Evolutionary conservation across 2,888 invertebrate species (phyloP).

Genomic region (Gortyna flavago): DNA sequence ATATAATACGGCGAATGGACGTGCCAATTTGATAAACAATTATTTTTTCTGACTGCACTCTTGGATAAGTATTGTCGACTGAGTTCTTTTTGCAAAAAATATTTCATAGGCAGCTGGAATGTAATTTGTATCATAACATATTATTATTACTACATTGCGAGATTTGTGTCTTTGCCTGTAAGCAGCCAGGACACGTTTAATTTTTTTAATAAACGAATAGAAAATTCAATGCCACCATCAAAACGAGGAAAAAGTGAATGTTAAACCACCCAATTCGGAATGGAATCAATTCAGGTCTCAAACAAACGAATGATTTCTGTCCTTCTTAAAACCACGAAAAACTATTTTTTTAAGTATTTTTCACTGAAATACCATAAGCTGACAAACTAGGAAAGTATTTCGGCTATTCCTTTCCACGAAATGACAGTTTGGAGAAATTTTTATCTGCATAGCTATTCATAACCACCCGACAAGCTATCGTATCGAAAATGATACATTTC

Average conservation of each 20-base stretch:
- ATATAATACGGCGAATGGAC: no score
- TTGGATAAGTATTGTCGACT: no score
- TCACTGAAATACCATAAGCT: not conserved
- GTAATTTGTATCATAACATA: not conserved
- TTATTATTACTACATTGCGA: no score
- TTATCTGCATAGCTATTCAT: no score
- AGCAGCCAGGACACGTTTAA: not conserved
- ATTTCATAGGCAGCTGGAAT: not conserved
- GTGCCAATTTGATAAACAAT: not conserved
- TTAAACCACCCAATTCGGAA: conserved; percentile 34
- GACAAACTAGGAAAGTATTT: not conserved
- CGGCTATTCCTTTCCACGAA: not conserved
- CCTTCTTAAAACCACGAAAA: conserved; percentile 21
- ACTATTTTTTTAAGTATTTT: conserved; percentile 1
- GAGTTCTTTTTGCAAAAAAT: not conserved
- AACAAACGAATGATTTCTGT: conserved; percentile 19
- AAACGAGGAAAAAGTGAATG: conserved; percentile 32
- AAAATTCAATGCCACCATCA: conserved; percentile 24
- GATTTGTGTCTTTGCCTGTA: not conserved
- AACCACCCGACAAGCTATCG: no score
- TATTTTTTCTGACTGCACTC: not conserved
- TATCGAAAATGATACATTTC: no score
- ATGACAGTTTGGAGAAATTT: not conserved
- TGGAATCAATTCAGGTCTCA: conserved; percentile 30
- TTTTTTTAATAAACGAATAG: conserved; percentile 10